Conservation (phyloP, 2,113 vertebrate genomes). For the Piliocolobus tephrosceles region DNA sequence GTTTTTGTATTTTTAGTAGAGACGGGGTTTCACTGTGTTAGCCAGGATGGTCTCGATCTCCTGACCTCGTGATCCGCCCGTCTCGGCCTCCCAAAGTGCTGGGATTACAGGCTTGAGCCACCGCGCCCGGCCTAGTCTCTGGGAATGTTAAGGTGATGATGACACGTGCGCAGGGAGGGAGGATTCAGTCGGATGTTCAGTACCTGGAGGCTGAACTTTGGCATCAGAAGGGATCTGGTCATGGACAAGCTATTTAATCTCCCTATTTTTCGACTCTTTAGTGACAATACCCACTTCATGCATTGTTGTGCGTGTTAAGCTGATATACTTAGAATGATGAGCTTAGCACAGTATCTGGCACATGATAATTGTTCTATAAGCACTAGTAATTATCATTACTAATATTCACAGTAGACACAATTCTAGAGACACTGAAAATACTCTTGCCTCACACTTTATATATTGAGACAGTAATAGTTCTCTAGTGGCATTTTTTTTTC, state of each 20-base stretch:
- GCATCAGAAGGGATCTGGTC: not conserved
- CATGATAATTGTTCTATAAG: not conserved
- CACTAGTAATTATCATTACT: constrained; percentile 31
- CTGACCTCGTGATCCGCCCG: too few relatives aligned
- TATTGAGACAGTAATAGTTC: constrained; percentile 3
- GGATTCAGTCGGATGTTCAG: not conserved
- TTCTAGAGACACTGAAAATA: constrained; percentile 13
- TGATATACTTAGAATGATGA: not conserved
- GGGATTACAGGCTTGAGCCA: too few relatives aligned
- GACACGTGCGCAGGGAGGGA: too few relatives aligned
- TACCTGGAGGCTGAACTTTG: not conserved
- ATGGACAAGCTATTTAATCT: not conserved
- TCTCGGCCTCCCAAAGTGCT: too few relatives aligned
- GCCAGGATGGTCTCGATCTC: too few relatives aligned
- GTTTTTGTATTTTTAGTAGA: too few relatives aligned
- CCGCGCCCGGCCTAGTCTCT: too few relatives aligned
- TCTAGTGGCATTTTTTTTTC: constrained; percentile 10
- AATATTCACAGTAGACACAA: constrained; percentile 24
- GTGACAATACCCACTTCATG: not conserved
- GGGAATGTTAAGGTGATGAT: not conserved
- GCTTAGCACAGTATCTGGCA: not conserved
- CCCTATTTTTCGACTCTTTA: not conserved
- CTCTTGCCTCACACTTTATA: not conserved
- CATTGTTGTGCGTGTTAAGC: not conserved
- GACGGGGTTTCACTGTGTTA: too few relatives aligned